Conservation (phyloP, 2,113 vertebrate genomes). For the Ceyx melanurus region DNA sequence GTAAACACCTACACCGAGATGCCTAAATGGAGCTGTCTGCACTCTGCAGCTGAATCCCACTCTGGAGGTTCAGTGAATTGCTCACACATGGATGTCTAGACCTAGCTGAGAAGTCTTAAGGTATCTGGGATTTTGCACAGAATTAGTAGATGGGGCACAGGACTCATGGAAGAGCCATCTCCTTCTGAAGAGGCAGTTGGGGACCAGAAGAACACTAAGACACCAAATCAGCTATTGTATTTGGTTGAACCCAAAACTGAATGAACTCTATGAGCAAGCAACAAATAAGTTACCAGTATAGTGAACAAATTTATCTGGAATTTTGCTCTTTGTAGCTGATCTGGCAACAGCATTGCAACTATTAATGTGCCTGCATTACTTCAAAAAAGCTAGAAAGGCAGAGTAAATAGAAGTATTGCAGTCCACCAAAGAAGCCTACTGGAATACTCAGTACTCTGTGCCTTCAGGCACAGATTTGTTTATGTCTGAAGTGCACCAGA, state of each 20-base stretch:
- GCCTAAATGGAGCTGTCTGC: neutral
- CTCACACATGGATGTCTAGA: neutral
- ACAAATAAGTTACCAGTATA: neutral
- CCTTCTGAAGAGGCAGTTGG: neutral
- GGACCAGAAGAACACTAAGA: neutral
- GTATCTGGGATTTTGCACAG: neutral
- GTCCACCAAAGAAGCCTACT: neutral
- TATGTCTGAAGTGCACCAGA: constrained; percentile 18
- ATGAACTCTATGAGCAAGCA: neutral
- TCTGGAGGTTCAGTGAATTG: neutral
- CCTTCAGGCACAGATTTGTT: neutral
- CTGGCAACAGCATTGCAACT: neutral
- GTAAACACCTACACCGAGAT: neutral
- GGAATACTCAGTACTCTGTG: neutral
- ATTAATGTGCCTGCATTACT: neutral
- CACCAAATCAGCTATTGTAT: neutral
- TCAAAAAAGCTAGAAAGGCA: neutral
- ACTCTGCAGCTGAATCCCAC: neutral
- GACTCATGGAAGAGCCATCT: neutral
- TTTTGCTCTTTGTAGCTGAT: neutral
- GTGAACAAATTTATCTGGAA: neutral
- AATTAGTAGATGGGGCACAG: neutral
- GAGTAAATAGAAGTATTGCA: neutral
- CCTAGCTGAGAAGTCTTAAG: neutral
- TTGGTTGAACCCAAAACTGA: neutral